Conservation (phyloP, 2,888 invertebrate species). For the Pomacea canaliculata region DNA sequence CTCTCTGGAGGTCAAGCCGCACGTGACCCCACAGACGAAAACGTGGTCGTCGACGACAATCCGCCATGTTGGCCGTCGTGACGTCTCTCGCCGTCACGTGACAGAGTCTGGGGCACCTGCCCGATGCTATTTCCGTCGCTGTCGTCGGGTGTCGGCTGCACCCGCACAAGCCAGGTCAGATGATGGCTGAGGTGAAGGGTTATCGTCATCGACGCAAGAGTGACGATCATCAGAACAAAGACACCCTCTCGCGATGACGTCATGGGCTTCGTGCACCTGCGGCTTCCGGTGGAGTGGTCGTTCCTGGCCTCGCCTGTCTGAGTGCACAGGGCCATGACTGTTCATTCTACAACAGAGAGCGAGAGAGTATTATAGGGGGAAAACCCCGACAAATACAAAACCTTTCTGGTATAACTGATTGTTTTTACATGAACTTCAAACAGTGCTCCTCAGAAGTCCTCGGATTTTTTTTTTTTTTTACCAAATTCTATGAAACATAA, state of each 20-base stretch:
- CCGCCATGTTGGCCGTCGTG: too few relatives aligned
- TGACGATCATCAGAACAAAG: background rate
- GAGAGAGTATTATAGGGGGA: background rate
- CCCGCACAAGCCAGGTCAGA: background rate
- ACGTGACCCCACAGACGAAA: too few relatives aligned
- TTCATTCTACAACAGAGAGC: background rate
- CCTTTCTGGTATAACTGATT: background rate
- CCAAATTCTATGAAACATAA: too few relatives aligned
- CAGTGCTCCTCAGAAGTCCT: too few relatives aligned
- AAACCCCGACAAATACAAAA: background rate
- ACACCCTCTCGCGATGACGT: background rate
- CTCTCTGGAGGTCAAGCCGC: too few relatives aligned
- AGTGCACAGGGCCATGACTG: background rate
- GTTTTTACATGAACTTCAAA: too few relatives aligned
- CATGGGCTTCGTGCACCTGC: background rate
- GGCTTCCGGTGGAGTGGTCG: background rate
- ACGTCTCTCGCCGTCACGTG: too few relatives aligned
- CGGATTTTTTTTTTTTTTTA: too few relatives aligned
- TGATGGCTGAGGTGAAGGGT: background rate
- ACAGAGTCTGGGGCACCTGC: too few relatives aligned
- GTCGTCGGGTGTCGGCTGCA: slow-evolving; percentile 1
- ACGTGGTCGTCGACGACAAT: too few relatives aligned
- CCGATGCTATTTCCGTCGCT: background rate
- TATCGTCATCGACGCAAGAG: background rate
- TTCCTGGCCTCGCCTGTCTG: background rate